Evolutionary conservation across 2,888 invertebrate genomes (phyloP), one percentile per base, ranked within the genome.

Genomic region (Parnassius mnemosyne): DNA sequence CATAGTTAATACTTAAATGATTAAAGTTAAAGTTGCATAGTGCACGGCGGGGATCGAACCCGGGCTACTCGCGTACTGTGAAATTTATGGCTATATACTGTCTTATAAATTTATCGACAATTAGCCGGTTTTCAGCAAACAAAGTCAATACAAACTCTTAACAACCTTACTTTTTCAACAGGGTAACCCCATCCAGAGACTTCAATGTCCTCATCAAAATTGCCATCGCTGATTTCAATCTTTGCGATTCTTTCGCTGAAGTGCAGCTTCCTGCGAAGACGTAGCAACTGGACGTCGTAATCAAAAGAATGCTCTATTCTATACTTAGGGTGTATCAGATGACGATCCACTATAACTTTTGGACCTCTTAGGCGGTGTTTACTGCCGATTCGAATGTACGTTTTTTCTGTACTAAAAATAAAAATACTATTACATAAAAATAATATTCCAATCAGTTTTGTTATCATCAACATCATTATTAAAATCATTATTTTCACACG

Each of bases 181-280:
- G 70, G 58, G 70, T 81, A 85, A 5, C 89, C 89, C 89, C 89
- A 89, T 3, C 89, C 89, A 50, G 80, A 67, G 0, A 88, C 76
- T 47, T 62, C 67, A 0, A 88, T 60, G 3, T 64, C 58, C 1
- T 68, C 67, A 0, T 78, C 80, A 60, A 67, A 69, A 7, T 68
- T 41, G 2, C 69, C 75, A 9, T 65, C 62, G 64, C 80, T 75
- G 0, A 86, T 72, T 1, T 25, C 16, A 2, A 86, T 74, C 0
- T 72, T 67, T 2, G 66, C 64, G 2, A 84, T 74, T 1, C 53
- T 68, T 16, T 71, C 67, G 10, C 67, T 74, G 41, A 82, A 76
- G 2, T 67, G 70, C 1, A 88, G 61, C 1, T 61, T 63, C 20
- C 73, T 70, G 1, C 65, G 57, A 3, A 84, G 53, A 44, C 67